These are phyloP conservation scores for Crax fasciolata DNA, from an alignment of 2,797 vertebrate genomes.

Conservation along the genomic window DNA sequence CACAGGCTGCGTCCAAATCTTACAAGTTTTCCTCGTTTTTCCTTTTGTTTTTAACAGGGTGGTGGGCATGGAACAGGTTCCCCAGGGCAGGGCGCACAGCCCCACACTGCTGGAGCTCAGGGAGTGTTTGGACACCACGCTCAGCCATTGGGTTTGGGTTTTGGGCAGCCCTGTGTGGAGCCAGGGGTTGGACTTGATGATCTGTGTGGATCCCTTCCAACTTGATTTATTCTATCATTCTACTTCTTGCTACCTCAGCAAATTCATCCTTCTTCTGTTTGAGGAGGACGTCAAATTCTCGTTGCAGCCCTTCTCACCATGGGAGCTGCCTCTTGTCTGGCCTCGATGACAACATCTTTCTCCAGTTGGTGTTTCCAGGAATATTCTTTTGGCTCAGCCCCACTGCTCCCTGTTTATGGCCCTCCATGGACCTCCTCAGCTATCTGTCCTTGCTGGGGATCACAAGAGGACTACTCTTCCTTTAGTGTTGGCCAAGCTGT, in stretches of 20 bases:
- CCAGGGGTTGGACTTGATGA: neutral
- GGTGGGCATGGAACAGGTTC: neutral
- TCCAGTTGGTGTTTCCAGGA: slow-evolving; percentile 2
- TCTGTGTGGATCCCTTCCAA: neutral
- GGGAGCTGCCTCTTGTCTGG: neutral
- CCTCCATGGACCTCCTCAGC: neutral
- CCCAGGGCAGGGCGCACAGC: neutral
- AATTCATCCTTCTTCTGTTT: neutral
- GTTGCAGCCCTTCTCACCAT: neutral
- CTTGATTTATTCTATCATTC: neutral
- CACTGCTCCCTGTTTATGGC: neutral
- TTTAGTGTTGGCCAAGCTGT: neutral
- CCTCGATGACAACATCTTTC: neutral
- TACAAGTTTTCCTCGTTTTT: neutral
- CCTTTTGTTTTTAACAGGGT: neutral
- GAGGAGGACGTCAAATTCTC: neutral
- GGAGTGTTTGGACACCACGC: neutral
- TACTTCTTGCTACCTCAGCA: neutral
- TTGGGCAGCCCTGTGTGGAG: neutral
- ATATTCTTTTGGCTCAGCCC: neutral
- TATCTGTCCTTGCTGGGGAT: neutral
- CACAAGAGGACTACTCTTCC: neutral
- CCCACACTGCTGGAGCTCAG: neutral
- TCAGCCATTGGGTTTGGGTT: neutral
- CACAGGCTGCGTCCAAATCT: neutral